Conservation (phyloP, 2,113 vertebrate species). For the Pyxicephalus adspersus region DNA sequence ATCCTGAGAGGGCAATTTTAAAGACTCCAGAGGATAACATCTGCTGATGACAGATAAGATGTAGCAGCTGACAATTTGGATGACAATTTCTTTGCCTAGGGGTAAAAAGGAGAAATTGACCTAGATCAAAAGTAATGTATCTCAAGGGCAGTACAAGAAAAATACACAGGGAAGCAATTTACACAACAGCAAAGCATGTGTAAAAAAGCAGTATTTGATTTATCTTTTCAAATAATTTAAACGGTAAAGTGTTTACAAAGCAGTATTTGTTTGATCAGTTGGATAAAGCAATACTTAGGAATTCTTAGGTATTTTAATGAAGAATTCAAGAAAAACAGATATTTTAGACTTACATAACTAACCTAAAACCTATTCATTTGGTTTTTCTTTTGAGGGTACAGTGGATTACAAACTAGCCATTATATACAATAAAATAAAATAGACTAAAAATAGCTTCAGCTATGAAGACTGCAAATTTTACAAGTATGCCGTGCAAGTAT, state of each 20-base stretch:
- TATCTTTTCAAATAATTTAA: conserved; percentile 5
- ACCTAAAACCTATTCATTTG: no score
- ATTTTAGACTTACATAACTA: no score
- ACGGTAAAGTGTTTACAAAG: neutral
- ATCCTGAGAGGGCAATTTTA: conserved; percentile 29
- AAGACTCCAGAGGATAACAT: conserved; percentile 34
- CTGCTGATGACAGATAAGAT: conserved; percentile 35
- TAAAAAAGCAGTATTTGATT: neutral
- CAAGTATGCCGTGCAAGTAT: no score
- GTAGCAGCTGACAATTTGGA: conserved; percentile 25
- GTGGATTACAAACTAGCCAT: no score
- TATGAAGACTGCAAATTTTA: no score
- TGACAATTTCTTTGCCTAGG: conserved; percentile 34
- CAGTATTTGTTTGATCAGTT: neutral
- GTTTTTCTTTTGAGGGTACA: no score
- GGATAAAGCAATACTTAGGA: no score
- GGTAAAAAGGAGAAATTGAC: conserved; percentile 34
- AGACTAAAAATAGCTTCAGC: no score
- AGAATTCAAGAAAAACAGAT: no score
- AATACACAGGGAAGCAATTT: conserved; percentile 21
- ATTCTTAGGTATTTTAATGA: no score
- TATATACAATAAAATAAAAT: no score
- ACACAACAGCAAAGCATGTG: neutral
- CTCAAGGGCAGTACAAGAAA: conserved; percentile 40
- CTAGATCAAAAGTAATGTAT: conserved; percentile 38